A percentile compares a stretch with the other conserved stretches of the same genome.
phyloP scores from a whole-genome alignment of 2,888 invertebrate species.

The Tolmerus cingulatus region DNA sequence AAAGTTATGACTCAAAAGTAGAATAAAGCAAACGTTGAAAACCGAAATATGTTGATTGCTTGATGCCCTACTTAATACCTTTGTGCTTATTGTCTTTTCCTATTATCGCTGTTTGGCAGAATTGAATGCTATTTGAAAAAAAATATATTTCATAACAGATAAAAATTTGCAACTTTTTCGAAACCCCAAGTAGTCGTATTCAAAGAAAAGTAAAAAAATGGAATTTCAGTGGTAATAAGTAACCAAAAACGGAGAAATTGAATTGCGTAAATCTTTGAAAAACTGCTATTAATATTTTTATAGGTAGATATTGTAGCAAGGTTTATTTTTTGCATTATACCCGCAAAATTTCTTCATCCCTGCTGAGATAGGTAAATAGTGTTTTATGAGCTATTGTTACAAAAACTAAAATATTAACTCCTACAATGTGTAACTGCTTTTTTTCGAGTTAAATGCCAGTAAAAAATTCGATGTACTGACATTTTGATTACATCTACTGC shows the following conservation, averaged over 20 bases:
- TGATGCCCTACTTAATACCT: background rate
- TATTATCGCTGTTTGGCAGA: background rate
- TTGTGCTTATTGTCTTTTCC: background rate
- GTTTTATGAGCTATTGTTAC: background rate
- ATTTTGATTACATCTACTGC: background rate
- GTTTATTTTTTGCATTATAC: background rate
- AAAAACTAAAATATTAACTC: background rate
- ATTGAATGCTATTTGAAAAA: background rate
- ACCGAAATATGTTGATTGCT: background rate
- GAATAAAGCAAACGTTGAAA: background rate
- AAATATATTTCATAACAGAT: background rate
- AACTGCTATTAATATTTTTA: background rate
- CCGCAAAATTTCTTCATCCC: background rate
- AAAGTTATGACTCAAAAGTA: background rate
- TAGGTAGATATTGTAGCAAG: background rate
- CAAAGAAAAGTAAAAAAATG: background rate
- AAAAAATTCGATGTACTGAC: background rate
- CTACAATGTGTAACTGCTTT: background rate
- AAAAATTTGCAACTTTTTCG: background rate
- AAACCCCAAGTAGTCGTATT: background rate
- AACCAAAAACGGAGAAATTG: background rate
- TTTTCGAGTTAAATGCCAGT: background rate
- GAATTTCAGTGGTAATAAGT: background rate
- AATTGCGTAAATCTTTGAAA: background rate
- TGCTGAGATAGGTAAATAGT: background rate